Conservation (phyloP, 2,888 invertebrate genomes). For the Archaeoteleia sp. region DNA sequence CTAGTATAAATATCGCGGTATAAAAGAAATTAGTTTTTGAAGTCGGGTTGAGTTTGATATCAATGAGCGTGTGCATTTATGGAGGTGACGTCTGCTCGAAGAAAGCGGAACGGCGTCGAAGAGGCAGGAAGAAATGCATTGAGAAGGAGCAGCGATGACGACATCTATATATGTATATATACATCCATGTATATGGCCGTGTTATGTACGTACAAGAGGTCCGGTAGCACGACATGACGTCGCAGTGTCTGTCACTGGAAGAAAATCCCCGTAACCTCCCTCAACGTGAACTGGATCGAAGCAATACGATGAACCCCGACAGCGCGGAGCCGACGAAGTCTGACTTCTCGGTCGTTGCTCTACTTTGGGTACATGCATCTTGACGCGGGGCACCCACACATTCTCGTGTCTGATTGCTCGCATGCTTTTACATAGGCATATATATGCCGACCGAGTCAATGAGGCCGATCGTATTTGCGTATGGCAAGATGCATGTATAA, state of each 20-base stretch:
- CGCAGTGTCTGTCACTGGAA: slow-evolving; percentile 48
- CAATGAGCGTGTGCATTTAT: too few species aligned
- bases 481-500: slow-evolving; percentile 25
- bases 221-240: slow-evolving; percentile 45
- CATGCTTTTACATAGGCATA: slow-evolving; percentile 37
- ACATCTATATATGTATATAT: neutral
- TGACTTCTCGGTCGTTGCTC: slow-evolving; percentile 69
- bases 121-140: slow-evolving; percentile 12
- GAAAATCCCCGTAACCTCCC: slow-evolving; percentile 38
- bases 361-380: slow-evolving; percentile 60
- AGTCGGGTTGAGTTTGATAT: neutral
- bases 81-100: too few species aligned
- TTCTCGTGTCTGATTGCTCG: slow-evolving; percentile 34
- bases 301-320: slow-evolving; percentile 66
- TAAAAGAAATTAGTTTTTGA: too few species aligned
- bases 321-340: slow-evolving; percentile 66
- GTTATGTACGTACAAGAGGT: too few species aligned
- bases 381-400: slow-evolving; percentile 52
- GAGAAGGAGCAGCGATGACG: slow-evolving; percentile 22
- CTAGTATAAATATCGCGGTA: too few species aligned
- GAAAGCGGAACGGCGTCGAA: slow-evolving; percentile 8
- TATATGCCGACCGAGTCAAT: slow-evolving; percentile 38
- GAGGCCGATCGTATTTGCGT: slow-evolving; percentile 48
- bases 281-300: slow-evolving; percentile 59
- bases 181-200: neutral